Conservation (phyloP, 2,113 vertebrate genomes). For the Epinephelus cyanopodus region DNA sequence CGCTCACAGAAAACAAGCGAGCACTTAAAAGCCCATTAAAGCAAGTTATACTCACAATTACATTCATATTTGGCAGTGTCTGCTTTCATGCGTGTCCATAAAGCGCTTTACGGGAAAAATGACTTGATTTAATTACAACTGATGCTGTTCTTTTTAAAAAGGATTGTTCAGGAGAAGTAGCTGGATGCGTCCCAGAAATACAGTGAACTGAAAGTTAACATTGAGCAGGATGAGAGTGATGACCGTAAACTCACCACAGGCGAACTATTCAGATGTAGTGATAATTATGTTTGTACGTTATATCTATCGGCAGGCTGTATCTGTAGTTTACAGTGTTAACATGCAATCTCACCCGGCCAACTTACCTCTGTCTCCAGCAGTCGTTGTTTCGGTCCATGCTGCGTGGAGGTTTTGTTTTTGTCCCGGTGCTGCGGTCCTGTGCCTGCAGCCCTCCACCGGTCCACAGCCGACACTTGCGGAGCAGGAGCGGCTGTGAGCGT, state of each 20-base stretch:
- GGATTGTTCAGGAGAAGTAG: neutral
- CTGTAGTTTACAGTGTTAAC: neutral
- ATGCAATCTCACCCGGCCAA: neutral
- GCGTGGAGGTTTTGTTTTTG: conserved; percentile 22
- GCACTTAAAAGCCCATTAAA: neutral
- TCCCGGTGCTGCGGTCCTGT: conserved; percentile 45
- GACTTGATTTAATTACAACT: neutral
- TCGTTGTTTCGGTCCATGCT: conserved; percentile 16
- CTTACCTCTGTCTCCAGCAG: conserved; percentile 49
- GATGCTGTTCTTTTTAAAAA: neutral
- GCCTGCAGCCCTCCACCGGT: conserved; percentile 32
- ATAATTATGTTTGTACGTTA: neutral
- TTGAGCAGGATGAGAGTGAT: neutral
- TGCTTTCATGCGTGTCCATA: neutral
- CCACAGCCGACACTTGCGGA: conserved; percentile 34
- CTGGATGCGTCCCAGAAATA: neutral
- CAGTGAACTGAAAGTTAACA: neutral
- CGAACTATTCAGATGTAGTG: neutral
- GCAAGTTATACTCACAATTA: neutral
- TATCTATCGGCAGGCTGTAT: neutral
- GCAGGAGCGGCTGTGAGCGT: conserved; percentile 55
- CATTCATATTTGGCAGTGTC: neutral
- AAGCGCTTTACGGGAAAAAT: neutral
- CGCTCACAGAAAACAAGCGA: neutral
- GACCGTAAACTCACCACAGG: neutral